These are phyloP conservation scores for Magallana nippona DNA, from an alignment of 2,888 invertebrate genomes.

Conservation along the genomic window DNA sequence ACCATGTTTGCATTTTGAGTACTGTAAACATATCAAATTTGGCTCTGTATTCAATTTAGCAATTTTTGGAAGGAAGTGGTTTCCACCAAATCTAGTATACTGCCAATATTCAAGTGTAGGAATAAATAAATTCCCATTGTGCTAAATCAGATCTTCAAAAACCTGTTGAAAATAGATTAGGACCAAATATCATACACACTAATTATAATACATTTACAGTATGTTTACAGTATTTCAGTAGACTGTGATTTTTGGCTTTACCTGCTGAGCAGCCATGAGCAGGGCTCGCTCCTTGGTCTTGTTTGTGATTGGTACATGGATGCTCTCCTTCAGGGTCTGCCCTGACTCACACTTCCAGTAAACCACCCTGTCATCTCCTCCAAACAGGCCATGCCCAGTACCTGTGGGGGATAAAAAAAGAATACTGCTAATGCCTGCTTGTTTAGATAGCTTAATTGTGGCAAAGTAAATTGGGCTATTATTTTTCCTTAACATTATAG, in stretches of 20 bases:
- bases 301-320: slow-evolving; percentile 77
- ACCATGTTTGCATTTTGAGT: no score
- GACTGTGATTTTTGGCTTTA: slow-evolving; percentile 46
- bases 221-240: slow-evolving; percentile 1
- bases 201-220: neutral
- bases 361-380: slow-evolving; percentile 74
- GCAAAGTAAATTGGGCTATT: no score
- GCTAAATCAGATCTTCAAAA: neutral
- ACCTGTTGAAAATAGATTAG: neutral
- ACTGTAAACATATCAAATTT: no score
- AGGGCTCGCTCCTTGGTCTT: slow-evolving; percentile 74
- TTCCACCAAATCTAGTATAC: no score
- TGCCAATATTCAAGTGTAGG: no score
- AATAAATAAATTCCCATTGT: no score
- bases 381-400: slow-evolving; percentile 70
- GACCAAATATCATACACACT: neutral
- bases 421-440: no score
- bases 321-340: slow-evolving; percentile 71
- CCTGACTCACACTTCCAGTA: slow-evolving; percentile 79
- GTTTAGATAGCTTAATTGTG: no score
- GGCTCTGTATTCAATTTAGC: no score
- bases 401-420: slow-evolving; percentile 53
- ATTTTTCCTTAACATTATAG: no score
- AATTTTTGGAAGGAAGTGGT: no score
- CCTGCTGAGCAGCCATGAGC: slow-evolving; percentile 76